Base-by-base conservation (phyloP, 2,888 invertebrate genomes). In the Hirtodrosophila trivittata region DNA sequence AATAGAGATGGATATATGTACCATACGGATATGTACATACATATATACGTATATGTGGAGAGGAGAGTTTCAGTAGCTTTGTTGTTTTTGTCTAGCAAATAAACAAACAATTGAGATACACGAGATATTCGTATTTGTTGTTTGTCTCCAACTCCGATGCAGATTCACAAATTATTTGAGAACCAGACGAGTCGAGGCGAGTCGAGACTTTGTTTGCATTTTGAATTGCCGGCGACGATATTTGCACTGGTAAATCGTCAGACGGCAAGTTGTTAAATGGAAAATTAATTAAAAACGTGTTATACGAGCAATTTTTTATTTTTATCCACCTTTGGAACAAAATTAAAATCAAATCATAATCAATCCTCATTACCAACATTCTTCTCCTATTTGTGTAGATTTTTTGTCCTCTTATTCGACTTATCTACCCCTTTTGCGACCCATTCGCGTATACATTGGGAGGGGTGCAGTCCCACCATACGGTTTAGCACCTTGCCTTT, bases 401-500 rank as follows among this genome's bases (percentile, higher is more conserved):
- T n/a, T n/a, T n/a, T n/a, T n/a, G n/a, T n/a, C n/a, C n/a, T n/a
- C n/a, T 39, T 12, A 5, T 3, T n/a, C 33, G 13, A 10, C 12
- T 26, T 33, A 7, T 71, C 68, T 1, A 84, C 73, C 0, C 70
- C 76, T 10, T 69, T 63, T 10, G 80, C 93, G 47, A 98, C 94
- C 94, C 98, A 98, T 49, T 94, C 93, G 76, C 95, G 93, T 13
- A 98, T 92, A 88, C 95, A 95, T 81, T 97, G 97, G 60, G 96
- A 95, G 87, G 98, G 97, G 90, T 96, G 95, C 7, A 98, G 91
- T 0, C 98, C 98, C 45, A 97, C 94, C 72, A 98, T 92, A 72
- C 95, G 93, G 68, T 96, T 95, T 28, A 95, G 92, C 1, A 95
- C 94, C 92, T 97, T 95, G 0, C 98, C 98, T 91, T 96, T 94